Evolutionary conservation across 2,888 invertebrate species (phyloP), one percentile per base, ranked within the genome.

Genomic region (Hypsopygia costalis): DNA sequence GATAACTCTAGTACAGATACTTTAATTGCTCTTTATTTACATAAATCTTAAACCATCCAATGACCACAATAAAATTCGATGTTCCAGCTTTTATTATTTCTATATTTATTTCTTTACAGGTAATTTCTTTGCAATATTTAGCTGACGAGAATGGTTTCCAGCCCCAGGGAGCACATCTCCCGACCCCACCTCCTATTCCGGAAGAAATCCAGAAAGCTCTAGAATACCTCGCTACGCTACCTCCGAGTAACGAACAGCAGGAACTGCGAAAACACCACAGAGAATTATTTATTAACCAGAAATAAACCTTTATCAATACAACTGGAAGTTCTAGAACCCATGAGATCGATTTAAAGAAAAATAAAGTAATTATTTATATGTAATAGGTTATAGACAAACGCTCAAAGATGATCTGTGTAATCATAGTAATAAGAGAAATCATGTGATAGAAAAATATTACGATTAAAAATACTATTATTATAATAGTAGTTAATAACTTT

Each of bases 121-220:
- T 91, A 11, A 91, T 92, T 49, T 90, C 91, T 46, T 66, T 94
- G 31, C 90, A 91, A 34, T 94, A 94, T 63, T 68, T 91, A 41
- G 93, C 94, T 4, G 94, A 94, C 60, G 93, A 94, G 63, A 93
- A 93, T 54, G 93, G 93, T n/a, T 93, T 92, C 80, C 92, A 92
- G 67, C 92, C 93, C 0, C 90, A 88, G 60, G 91, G 91, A 0
- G 82, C 90, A n/a, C 92, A 92, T 63, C 63, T 92, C 1, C 92
- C 92, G 1, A 91, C 91, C 1, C 80, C 93, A 1, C 94, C 94
- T 8, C 93, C 94, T 46, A 90, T 93, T 29, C 94, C 94, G 31
- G 89, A 83, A 50, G 92, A 92, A 38, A 94, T 94, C 43, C 91
- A 92, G 58, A 90, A 89, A 46, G 91, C 93, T 29, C 64, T 93